Conservation (phyloP, 2,888 invertebrate species). For the Trachelus tabidus region DNA sequence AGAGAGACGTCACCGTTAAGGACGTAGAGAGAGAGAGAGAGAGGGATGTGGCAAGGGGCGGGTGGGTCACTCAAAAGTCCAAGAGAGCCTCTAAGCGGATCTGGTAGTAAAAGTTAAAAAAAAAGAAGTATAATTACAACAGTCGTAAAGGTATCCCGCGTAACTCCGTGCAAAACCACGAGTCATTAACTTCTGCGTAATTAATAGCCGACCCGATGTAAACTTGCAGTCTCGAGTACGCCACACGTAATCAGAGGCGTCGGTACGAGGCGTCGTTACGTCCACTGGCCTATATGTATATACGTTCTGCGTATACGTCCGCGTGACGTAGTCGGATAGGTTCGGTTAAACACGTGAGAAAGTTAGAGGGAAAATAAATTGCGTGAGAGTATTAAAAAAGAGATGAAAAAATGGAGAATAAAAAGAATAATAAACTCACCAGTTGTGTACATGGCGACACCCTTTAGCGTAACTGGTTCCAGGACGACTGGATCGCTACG, state of each 20-base stretch:
- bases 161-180: neutral
- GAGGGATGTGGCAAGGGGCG: conserved; percentile 16
- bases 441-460: conserved; percentile 76
- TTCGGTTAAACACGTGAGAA: neutral
- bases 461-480: conserved; percentile 86
- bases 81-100: neutral
- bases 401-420: neutral
- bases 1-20: neutral
- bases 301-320: neutral
- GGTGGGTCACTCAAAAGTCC: conserved; percentile 3
- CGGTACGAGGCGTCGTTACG: neutral
- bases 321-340: neutral
- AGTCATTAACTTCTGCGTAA: neutral
- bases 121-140: conserved; percentile 8
- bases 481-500: conserved; percentile 85
- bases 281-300: neutral
- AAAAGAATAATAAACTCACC: conserved; percentile 41
- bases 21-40: conserved; percentile 23
- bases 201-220: neutral
- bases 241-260: neutral
- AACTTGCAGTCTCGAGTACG: neutral
- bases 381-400: neutral
- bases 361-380: neutral
- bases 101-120: neutral
- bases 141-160: neutral